Conservation (phyloP, 2,797 vertebrate genomes). For the Hemibagrus guttatus region DNA sequence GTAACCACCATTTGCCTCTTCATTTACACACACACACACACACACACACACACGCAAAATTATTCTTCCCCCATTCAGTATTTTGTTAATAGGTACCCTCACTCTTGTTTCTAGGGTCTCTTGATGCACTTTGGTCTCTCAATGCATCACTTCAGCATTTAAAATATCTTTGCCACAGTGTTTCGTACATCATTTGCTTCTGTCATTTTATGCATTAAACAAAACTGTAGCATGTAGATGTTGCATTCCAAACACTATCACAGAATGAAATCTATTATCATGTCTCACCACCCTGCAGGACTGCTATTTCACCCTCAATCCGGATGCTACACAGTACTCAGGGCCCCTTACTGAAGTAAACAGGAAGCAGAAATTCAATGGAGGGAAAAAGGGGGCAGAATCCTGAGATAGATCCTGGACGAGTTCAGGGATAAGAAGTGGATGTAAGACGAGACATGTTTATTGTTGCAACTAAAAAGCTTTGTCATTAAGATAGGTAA, state of each 20-base stretch:
- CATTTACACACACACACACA: not conserved
- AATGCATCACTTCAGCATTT: not conserved
- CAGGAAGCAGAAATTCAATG: slow-evolving; percentile 70
- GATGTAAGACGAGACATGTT: not conserved
- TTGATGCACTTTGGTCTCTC: too few species aligned
- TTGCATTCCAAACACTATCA: not conserved
- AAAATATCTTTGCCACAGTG: not conserved
- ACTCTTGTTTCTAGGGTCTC: not conserved
- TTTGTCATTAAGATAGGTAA: not conserved
- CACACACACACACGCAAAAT: slow-evolving; percentile 47
- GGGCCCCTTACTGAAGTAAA: slow-evolving; percentile 62
- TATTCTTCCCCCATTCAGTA: not conserved
- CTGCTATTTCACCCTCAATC: slow-evolving; percentile 4
- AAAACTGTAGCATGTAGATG: not conserved
- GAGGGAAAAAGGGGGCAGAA: slow-evolving; percentile 58
- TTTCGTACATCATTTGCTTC: not conserved
- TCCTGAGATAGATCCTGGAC: not conserved
- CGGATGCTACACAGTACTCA: slow-evolving; percentile 51
- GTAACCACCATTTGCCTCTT: slow-evolving; percentile 6
- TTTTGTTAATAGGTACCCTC: not conserved
- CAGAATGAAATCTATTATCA: not conserved
- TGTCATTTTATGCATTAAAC: not conserved
- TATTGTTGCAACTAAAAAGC: not conserved
- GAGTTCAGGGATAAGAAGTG: not conserved
- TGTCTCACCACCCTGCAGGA: not conserved